Conservation (phyloP, 2,797 vertebrate genomes). For the Neomorphus geoffroyi region DNA sequence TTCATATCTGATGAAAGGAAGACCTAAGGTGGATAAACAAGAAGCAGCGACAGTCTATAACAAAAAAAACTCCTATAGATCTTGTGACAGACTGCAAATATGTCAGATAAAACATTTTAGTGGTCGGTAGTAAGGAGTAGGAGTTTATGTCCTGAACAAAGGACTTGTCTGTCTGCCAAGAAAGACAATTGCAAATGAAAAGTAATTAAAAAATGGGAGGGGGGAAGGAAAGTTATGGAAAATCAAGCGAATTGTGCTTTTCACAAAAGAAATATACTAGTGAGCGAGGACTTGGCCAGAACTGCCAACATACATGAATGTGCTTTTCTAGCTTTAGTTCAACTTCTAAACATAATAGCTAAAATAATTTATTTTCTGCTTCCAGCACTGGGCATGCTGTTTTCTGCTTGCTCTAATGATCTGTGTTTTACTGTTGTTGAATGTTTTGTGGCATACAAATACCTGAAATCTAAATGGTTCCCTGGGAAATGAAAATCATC, state of each 20-base stretch:
- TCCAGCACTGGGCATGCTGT: not conserved
- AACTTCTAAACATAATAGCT: not conserved
- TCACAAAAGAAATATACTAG: not conserved
- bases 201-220: not conserved
- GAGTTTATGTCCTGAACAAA: not conserved
- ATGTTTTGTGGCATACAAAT: not conserved
- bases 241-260: not conserved
- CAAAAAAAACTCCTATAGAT: not conserved
- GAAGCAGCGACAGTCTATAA: not conserved
- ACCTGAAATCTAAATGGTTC: not conserved
- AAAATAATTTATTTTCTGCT: not conserved
- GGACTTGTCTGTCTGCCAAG: slow-evolving; percentile 3
- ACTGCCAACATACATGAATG: not conserved
- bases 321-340: not conserved
- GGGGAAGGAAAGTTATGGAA: not conserved
- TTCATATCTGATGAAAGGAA: slow-evolving; percentile 1
- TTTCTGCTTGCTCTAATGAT: not conserved
- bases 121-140: not conserved
- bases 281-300: not conserved
- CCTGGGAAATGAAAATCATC: not conserved
- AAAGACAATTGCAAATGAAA: slow-evolving; percentile 5
- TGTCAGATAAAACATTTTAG: slow-evolving; percentile 30
- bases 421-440: not conserved
- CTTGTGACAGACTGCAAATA: slow-evolving; percentile 16
- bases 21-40: slow-evolving; percentile 7